Conservation (phyloP, 2,888 invertebrate species). For the Microplitis deprimator region DNA sequence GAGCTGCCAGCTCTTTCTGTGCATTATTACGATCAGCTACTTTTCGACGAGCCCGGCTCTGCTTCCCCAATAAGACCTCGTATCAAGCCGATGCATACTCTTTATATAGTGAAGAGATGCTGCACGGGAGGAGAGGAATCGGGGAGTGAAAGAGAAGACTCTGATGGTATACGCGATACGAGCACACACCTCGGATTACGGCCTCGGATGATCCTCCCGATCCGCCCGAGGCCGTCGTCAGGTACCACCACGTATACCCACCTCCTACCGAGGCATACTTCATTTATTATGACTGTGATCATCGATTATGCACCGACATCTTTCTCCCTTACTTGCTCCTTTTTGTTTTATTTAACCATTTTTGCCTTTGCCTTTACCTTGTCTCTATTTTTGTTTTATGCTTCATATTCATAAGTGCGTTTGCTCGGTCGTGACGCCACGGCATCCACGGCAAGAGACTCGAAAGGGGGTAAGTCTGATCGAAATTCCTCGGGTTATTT, state of each 20-base stretch:
- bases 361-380: conserved; percentile 3
- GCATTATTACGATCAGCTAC: conserved; percentile 70
- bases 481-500: not conserved
- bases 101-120: conserved; percentile 25
- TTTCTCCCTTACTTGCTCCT: conserved; percentile 45
- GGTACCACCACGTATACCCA: conserved; percentile 60
- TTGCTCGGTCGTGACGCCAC: too few relatives aligned
- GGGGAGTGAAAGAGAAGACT: conserved; percentile 57
- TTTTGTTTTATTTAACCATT: conserved; percentile 33
- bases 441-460: conserved; percentile 26
- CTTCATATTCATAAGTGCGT: too few relatives aligned
- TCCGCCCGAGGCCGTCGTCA: conserved; percentile 68
- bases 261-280: conserved; percentile 67
- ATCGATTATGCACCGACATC: conserved; percentile 69
- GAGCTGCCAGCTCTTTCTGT: conserved; percentile 30
- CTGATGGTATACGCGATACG: conserved; percentile 70
- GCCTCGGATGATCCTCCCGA: conserved; percentile 65
- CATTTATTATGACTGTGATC: conserved; percentile 71
- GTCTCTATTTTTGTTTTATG: too few relatives aligned
- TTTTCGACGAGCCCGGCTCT: conserved; percentile 51
- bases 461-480: not conserved
- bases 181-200: conserved; percentile 70
- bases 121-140: conserved; percentile 29
- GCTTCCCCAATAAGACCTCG: not conserved
- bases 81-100: conserved; percentile 14